Evolutionary conservation across 2,797 vertebrate genomes (phyloP).

Genomic region (Myotis daubentonii): DNA sequence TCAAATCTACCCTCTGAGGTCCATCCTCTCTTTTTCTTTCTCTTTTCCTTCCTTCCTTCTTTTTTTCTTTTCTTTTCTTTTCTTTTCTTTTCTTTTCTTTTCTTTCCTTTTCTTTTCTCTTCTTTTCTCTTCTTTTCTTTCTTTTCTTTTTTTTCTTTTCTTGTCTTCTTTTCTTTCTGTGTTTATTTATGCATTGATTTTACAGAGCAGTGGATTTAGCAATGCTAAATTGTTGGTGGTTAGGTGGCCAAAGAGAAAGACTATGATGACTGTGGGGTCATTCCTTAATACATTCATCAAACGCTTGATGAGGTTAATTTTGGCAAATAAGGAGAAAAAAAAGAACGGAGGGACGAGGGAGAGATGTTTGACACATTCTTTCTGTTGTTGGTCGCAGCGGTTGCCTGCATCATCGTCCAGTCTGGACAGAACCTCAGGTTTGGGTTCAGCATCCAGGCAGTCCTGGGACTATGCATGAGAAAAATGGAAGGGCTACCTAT

Average conservation of each 20-base stretch:
- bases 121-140: too few species aligned
- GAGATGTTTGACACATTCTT: background rate
- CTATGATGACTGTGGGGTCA: background rate
- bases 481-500: background rate
- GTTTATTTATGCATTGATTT: background rate
- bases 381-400: background rate
- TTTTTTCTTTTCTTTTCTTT: too few species aligned
- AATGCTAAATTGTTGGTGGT: background rate
- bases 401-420: background rate
- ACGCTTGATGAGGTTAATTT: background rate
- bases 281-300: background rate
- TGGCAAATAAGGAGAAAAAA: background rate
- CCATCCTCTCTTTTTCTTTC: too few species aligned
- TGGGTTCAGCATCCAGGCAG: background rate
- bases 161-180: too few species aligned
- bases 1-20: slow-evolving; percentile 60
- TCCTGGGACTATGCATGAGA: background rate
- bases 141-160: too few species aligned
- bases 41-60: too few species aligned
- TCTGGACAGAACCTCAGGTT: background rate
- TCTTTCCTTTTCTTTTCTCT: fast-evolving
- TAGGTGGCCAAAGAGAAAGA: background rate
- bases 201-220: background rate
- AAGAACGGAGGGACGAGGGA: fast-evolving
- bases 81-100: fast-evolving